Evolutionary conservation across 2,888 invertebrate genomes (phyloP), one percentile per base, ranked within the genome.

Genomic region (Chaitophorus viminalis): DNA sequence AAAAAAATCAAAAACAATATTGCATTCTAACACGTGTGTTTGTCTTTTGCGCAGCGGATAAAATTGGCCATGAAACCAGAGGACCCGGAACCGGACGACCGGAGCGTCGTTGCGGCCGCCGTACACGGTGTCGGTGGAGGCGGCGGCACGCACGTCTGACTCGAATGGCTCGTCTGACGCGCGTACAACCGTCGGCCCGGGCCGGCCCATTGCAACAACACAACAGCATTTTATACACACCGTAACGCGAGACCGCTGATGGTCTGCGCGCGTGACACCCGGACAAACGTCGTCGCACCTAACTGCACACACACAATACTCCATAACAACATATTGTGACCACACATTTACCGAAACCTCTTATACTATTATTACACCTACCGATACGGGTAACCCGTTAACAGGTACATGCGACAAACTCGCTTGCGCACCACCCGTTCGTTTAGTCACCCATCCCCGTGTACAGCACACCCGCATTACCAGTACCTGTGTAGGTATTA

Each of bases 101-200:
- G 86, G 17, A 39, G 31, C 39, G 65, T 74, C 36, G 86, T 79
- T 6, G 72, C 86, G 6, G 78, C 86, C 8, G 33, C 77, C 21
- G 74, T 79, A 18, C 79, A 52, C 70, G 70, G 52, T 6, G 17
- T 29, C 21, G 60, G 77, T 18, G 85, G 77, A 90, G 92, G 92
- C 88, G 92, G 92, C 9, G 92, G 92, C 74, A 92, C 93, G 77
- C 92, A 93, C 90, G 93, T 93, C 91, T 93, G 93, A 93, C 93
- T 90, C 70, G 90, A 90, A 89, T 90, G 90, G 90, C 89, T 90
- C 76, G 90, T 90, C 72, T 90, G 72, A 88, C 46, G 52, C 60
- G 21, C 54, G 25, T 9, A 11, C 52, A 46, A 52, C 54, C 52
- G 76, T 39, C 76, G 33, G 76, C 21, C 39, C n/a, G 14, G 5